A percentile compares a stretch with the other conserved stretches of the same genome.
Evolutionary conservation across 2,888 invertebrate species (phyloP).

Genomic region (Electrophaes corylata): DNA sequence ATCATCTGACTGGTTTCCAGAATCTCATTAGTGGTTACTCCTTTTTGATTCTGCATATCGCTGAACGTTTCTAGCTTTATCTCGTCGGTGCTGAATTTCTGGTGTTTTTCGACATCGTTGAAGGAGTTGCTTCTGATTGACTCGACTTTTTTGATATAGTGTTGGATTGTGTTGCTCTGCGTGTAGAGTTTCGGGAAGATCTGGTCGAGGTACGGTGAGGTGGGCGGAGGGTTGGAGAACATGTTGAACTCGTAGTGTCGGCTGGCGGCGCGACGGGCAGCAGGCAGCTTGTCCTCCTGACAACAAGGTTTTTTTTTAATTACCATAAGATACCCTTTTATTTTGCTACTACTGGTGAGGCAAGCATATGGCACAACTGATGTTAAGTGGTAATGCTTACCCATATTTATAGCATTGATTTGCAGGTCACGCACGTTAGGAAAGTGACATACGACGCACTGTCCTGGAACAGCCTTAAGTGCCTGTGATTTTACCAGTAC

Average conservation of each 20-base stretch:
- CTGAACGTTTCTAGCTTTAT: constrained; percentile 53
- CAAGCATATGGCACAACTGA: no score
- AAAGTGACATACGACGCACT: no score
- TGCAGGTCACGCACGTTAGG: no score
- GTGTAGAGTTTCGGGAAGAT: constrained; percentile 58
- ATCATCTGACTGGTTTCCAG: constrained; percentile 57
- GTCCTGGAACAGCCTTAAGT: no score
- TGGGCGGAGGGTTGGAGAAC: constrained; percentile 53
- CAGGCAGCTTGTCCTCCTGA: constrained; percentile 57
- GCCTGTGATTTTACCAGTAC: no score
- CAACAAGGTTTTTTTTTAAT: neutral
- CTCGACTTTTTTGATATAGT: constrained; percentile 44
- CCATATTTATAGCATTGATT: no score
- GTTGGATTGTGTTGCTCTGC: constrained; percentile 37
- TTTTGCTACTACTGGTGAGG: no score
- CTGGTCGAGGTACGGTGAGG: constrained; percentile 46
- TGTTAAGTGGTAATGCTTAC: no score
- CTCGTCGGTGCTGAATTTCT: constrained; percentile 18
- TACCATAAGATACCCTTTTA: no score
- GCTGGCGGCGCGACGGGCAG: constrained; percentile 52
- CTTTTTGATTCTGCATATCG: constrained; percentile 46
- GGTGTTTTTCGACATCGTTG: constrained; percentile 30
- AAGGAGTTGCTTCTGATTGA: constrained; percentile 24
- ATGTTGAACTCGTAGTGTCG: constrained; percentile 59
- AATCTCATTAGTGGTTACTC: constrained; percentile 50